These are phyloP conservation scores for Aptenodytes patagonicus DNA, from an alignment of 2,113 vertebrate genomes.

Conservation along the genomic window DNA sequence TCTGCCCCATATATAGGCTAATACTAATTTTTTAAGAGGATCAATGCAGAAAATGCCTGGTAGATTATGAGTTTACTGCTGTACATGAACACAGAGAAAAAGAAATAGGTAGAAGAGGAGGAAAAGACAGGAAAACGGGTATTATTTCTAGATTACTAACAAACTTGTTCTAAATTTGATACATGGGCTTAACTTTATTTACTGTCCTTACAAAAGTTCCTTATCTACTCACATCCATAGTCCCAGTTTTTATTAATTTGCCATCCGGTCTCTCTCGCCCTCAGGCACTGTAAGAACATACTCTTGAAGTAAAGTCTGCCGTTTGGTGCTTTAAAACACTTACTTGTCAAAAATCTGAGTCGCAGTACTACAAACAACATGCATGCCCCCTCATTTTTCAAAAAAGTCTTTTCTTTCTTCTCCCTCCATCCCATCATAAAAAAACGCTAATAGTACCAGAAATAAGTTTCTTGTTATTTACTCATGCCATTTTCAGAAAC, in stretches of 20 bases:
- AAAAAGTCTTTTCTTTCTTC: background rate
- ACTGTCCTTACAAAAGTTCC: background rate
- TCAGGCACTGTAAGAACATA: background rate
- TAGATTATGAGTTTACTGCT: slow-evolving; percentile 1
- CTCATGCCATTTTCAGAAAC: background rate
- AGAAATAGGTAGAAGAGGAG: background rate
- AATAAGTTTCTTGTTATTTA: background rate
- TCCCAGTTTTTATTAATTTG: background rate
- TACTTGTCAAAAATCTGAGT: background rate
- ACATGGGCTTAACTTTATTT: background rate
- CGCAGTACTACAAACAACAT: background rate
- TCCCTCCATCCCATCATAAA: background rate
- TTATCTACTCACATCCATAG: background rate
- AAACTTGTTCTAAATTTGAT: background rate
- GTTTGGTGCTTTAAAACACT: background rate
- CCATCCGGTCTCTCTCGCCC: background rate
- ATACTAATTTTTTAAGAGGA: slow-evolving; percentile 56
- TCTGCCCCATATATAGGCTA: slow-evolving; percentile 36
- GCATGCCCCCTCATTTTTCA: background rate
- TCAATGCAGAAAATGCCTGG: slow-evolving; percentile 22
- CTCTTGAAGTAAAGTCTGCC: background rate
- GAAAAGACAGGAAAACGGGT: background rate
- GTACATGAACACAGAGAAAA: background rate
- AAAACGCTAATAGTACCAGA: background rate
- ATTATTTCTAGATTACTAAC: background rate